phyloP scores from a whole-genome alignment of 2,113 vertebrate species.

The Emydocephalus ijimae region DNA sequence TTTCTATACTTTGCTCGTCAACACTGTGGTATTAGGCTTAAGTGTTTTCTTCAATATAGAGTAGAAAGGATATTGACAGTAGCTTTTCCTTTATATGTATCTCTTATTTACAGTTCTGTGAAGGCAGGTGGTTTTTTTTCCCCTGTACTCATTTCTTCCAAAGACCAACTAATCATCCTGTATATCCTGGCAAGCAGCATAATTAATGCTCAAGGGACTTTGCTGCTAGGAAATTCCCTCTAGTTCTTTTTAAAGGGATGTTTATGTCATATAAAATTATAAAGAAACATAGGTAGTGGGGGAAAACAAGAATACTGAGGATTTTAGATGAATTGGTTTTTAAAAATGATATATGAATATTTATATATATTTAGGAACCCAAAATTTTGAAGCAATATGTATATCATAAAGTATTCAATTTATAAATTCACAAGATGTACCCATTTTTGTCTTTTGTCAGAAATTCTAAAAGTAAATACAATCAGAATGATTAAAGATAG shows the following conservation, averaged over 20 bases:
- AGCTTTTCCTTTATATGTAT: rapidly evolving
- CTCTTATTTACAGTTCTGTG: not conserved
- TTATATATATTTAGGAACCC: not conserved
- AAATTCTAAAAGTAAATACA: not conserved
- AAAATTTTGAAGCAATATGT: not conserved
- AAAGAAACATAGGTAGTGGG: slow-evolving; percentile 18
- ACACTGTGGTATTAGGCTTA: not conserved
- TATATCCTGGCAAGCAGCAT: not conserved
- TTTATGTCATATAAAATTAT: rapidly evolving
- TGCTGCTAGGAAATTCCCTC: slow-evolving; percentile 52
- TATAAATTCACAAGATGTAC: not conserved
- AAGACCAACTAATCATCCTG: not conserved
- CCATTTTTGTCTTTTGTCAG: not conserved
- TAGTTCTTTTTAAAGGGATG: not conserved
- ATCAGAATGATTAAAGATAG: not conserved
- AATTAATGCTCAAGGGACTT: slow-evolving; percentile 37
- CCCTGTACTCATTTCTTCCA: not conserved
- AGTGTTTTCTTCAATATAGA: not conserved
- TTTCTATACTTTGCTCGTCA: not conserved
- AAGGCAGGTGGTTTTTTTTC: rapidly evolving
- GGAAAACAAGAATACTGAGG: not conserved
- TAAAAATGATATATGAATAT: not conserved
- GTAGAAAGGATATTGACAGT: not conserved
- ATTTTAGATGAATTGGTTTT: not conserved
- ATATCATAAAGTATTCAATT: not conserved